Percentiles rank a stretch among this genome's conserved stretches.
Conservation (phyloP, 2,797 vertebrate species). For the Propithecus perrieri region DNA sequence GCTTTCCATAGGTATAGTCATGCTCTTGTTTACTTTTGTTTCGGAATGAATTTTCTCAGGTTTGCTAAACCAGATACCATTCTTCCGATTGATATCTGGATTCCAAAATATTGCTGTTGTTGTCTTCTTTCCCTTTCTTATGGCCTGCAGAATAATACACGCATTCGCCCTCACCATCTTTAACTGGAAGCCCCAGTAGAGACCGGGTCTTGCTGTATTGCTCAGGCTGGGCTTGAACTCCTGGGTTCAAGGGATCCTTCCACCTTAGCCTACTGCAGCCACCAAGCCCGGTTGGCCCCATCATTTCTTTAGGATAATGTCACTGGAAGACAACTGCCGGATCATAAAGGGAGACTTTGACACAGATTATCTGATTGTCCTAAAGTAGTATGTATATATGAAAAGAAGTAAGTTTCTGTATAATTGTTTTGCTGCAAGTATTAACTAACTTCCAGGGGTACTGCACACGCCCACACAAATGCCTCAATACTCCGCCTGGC, state of each 20-base stretch:
- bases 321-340: not conserved
- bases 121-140: not conserved
- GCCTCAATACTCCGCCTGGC: not conserved
- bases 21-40: not conserved
- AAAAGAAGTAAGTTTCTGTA: slow-evolving; percentile 1
- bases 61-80: not conserved
- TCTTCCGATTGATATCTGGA: not conserved
- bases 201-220: not conserved
- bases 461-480: not conserved
- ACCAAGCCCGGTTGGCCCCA: not conserved
- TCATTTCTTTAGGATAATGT: slow-evolving; percentile 25
- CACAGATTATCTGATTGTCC: not conserved
- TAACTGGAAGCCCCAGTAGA: not conserved
- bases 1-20: not conserved
- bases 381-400: not conserved
- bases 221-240: not conserved
- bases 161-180: not conserved
- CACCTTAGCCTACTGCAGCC: not conserved
- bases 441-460: not conserved
- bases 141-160: not conserved
- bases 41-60: not conserved
- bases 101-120: not conserved
- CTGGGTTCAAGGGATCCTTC: not conserved
- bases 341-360: slow-evolving; percentile 2
- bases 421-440: slow-evolving; percentile 21